Evolutionary conservation across 2,113 vertebrate species (phyloP).

Genomic region (Lonchura striata): DNA sequence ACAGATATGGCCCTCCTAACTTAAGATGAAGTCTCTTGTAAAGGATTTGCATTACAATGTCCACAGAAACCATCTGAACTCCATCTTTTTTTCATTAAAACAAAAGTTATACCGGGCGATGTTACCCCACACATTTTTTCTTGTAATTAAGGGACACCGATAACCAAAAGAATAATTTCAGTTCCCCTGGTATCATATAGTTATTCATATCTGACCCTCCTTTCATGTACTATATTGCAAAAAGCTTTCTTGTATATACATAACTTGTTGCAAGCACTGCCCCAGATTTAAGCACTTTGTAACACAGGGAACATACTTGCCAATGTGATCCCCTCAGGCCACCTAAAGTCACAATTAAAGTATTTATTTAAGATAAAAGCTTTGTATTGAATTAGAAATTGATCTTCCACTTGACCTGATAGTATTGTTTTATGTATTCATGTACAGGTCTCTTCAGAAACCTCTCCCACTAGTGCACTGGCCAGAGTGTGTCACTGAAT

Average conservation of each 20-base stretch:
- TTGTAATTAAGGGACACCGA: not conserved
- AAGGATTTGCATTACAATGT: not conserved
- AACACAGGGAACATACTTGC: not conserved
- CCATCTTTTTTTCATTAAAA: not conserved
- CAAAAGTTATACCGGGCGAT: not conserved
- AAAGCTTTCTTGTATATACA: not conserved
- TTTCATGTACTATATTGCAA: not conserved
- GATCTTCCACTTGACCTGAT: not conserved
- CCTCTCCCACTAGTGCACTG: not conserved
- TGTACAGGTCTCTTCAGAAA: not conserved
- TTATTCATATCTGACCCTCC: not conserved
- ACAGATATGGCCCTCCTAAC: not conserved
- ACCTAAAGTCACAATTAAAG: not conserved
- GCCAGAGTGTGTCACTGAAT: not conserved
- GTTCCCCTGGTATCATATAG: not conserved
- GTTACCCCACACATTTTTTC: not conserved
- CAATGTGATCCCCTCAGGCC: not conserved
- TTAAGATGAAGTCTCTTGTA: not conserved
- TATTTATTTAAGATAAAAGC: slow-evolving; percentile 1
- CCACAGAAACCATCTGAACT: not conserved
- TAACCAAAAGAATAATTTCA: not conserved
- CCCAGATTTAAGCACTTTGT: not conserved
- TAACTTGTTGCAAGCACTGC: not conserved
- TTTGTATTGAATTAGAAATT: not conserved
- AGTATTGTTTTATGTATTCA: not conserved